A percentile compares a stretch with the other conserved stretches of the same genome.
These are phyloP conservation scores for Ophioninae sp. DNA, from an alignment of 2,888 invertebrate species.

Conservation along the genomic window DNA sequence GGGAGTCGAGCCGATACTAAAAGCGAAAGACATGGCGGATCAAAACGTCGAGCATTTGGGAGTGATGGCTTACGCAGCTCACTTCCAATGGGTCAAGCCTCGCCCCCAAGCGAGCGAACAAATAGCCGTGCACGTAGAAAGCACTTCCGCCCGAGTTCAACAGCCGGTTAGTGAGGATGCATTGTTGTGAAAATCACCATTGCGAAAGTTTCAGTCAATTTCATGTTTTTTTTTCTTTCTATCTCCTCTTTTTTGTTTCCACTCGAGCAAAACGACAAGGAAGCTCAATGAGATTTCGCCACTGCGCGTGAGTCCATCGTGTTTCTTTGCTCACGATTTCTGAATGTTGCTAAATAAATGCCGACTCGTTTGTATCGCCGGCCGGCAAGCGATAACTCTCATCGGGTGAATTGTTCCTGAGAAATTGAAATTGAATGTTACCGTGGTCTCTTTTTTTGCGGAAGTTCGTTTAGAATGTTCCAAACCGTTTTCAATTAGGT, in stretches of 20 bases:
- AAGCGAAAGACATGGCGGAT: slow-evolving; percentile 97
- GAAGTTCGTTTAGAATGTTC: background rate
- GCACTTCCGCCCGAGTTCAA: slow-evolving; percentile 92
- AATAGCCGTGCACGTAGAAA: slow-evolving; percentile 89
- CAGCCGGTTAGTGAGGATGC: slow-evolving; percentile 86
- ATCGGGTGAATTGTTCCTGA: background rate
- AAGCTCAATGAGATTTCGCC: slow-evolving; percentile 18
- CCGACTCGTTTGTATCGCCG: background rate
- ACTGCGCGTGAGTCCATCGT: background rate
- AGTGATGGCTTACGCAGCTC: slow-evolving; percentile 98
- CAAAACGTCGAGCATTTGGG: slow-evolving; percentile 97
- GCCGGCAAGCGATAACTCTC: background rate
- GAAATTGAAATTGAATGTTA: background rate
- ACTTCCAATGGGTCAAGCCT: slow-evolving; percentile 94
- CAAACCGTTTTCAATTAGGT: background rate
- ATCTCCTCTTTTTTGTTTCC: slow-evolving; percentile 14
- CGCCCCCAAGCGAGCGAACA: slow-evolving; percentile 92
- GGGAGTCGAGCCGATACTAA: slow-evolving; percentile 94
- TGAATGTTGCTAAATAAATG: slow-evolving; percentile 5
- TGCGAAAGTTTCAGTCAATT: slow-evolving; percentile 36
- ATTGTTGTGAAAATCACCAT: slow-evolving; percentile 62
- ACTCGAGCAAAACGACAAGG: slow-evolving; percentile 22
- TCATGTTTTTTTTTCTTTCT: slow-evolving; percentile 5
- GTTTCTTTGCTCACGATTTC: slow-evolving; percentile 3
- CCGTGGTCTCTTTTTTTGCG: background rate